These are phyloP conservation scores for Spinus olivaceus DNA, from an alignment of 2,797 vertebrate species.

Conservation along the genomic window DNA sequence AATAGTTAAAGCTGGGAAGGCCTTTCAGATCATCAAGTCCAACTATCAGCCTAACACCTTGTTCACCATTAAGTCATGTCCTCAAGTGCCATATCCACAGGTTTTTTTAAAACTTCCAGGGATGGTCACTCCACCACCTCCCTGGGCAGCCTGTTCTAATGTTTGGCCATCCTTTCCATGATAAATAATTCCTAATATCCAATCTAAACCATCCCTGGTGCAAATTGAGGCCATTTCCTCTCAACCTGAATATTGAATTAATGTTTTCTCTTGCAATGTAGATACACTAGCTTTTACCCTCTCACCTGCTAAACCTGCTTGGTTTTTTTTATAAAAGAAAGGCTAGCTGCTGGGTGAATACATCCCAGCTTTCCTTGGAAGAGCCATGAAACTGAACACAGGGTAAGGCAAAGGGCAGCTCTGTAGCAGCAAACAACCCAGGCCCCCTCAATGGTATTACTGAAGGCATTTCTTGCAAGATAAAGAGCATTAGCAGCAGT, in stretches of 20 bases:
- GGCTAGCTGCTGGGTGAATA: neutral
- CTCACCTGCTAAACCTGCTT: neutral
- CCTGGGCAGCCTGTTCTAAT: neutral
- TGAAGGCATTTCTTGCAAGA: neutral
- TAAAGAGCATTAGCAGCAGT: neutral
- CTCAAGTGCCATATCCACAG: neutral
- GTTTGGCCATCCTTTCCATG: fast-evolving
- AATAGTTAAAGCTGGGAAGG: neutral
- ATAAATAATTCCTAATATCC: neutral
- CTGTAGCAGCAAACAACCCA: neutral
- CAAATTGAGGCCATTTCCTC: neutral
- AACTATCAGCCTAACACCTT: neutral
- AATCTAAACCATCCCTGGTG: neutral
- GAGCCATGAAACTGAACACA: neutral
- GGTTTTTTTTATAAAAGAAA: neutral
- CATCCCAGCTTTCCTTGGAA: neutral
- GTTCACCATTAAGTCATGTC: neutral
- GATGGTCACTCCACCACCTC: neutral
- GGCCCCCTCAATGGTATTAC: neutral
- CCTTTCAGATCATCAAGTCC: neutral
- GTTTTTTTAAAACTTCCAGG: neutral
- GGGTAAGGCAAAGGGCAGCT: neutral
- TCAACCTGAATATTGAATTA: neutral
- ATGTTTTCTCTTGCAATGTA: neutral
- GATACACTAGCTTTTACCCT: neutral